These are phyloP conservation scores for Zaprionus davidi DNA, from an alignment of 1,140 invertebrate genomes.

Conservation along the genomic window DNA sequence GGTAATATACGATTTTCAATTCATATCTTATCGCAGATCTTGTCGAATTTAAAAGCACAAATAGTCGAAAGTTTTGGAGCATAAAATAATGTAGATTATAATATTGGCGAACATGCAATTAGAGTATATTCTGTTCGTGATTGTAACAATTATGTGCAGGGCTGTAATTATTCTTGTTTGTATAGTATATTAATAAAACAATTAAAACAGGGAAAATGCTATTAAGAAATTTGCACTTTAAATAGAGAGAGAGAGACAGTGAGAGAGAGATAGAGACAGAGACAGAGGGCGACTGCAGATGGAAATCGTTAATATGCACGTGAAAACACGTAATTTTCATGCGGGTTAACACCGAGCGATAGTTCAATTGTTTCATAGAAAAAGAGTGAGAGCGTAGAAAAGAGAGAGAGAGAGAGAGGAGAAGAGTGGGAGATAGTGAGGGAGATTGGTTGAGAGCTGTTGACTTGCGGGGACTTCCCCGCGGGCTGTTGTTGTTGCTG, in stretches of 20 bases:
- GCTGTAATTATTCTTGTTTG: constrained; percentile 46
- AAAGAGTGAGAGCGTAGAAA: no score
- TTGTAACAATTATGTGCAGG: background rate
- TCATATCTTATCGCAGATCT: background rate
- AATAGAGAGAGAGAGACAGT: background rate
- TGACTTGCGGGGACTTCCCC: constrained; percentile 28
- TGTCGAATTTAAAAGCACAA: background rate
- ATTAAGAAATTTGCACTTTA: constrained; percentile 32
- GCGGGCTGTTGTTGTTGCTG: constrained; percentile 41
- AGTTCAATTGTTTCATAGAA: constrained; percentile 28
- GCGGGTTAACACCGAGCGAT: constrained; percentile 24
- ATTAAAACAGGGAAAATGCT: constrained; percentile 48
- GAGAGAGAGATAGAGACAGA: background rate
- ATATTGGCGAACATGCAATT: background rate
- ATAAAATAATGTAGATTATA: background rate
- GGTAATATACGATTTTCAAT: background rate
- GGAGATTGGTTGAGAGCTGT: constrained; percentile 5
- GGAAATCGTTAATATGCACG: constrained; percentile 29
- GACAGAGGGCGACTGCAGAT: constrained; percentile 4
- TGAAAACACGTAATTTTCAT: constrained; percentile 18
- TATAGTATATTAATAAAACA: constrained; percentile 41
- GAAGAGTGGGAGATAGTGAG: background rate
- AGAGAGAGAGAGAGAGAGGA: background rate
- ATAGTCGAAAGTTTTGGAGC: constrained; percentile 6
- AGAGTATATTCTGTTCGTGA: constrained; percentile 27